Base-by-base conservation (phyloP, 2,888 invertebrate genomes). In the Nomada fucata region DNA sequence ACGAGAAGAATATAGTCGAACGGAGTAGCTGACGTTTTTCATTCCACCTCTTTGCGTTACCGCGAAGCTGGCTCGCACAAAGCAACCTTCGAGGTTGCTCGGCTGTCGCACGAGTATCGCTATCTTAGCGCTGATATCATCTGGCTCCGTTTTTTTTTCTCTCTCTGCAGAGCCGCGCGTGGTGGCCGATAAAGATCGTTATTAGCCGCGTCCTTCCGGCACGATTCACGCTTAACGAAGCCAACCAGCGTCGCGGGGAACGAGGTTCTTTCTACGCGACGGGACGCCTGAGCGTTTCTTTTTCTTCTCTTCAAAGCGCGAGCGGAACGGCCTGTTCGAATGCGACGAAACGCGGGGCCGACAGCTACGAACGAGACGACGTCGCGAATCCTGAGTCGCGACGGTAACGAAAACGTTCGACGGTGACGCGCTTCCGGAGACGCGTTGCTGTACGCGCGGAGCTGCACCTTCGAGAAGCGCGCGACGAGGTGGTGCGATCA, bases 131-230 rank as follows among this genome's bases (percentile, higher is more conserved):
- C 53, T 60, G 73, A 85, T 85, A 78, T 71, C 78, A 85, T 79
- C 76, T 64, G 26, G 26, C 70, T 79, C 50, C 10, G 60, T 29
- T 76, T 77, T 42, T 1, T n/a, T n/a, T n/a, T n/a, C n/a, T 23
- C n/a, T 47, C 26, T 36, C 36, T 23, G 7, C 57, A n/a, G 13
- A 20, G 67, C 23, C 47, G 60, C 64, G 52, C 50, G 26, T 47
- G 26, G 36, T 20, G 29, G 47, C 2, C 42, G 69, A 86, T 74
- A 76, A 80, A 63, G 53, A 83, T 86, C 80, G 53, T 79, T 79
- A 83, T 76, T 64, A 83, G 74, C 82, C 26, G 52, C 50, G 70
- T 57, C 73, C 76, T 85, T 76, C 67, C 70, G 71, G 74, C 68
- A 76, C 61, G 79, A 72, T 59, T 76, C 59, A 73, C 57, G 50